Percentiles rank a stretch among this genome's conserved stretches.
Conservation (phyloP, 53 echinoderm and acorn worm species). For the Pentamera pediparva region DNA sequence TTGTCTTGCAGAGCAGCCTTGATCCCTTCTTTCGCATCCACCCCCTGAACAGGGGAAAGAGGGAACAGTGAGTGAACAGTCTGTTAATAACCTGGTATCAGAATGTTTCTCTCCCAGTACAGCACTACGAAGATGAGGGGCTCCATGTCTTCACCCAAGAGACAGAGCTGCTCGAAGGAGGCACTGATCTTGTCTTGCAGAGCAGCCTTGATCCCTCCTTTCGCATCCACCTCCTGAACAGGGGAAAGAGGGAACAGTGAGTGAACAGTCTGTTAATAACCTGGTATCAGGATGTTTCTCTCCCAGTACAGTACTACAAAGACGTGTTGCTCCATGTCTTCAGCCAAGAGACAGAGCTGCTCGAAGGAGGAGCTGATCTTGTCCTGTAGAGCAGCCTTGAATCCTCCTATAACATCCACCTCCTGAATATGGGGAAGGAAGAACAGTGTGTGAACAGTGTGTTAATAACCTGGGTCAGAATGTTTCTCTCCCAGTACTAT, state of each 20-base stretch:
- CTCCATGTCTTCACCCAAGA: conserved; percentile 80
- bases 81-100: too few species aligned
- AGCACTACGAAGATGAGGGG: too few species aligned
- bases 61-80: too few species aligned
- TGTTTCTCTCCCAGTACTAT: too few species aligned
- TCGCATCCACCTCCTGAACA: conserved; percentile 81
- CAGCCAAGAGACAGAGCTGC: conserved; percentile 79
- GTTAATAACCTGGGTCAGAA: too few species aligned
- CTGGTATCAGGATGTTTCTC: too few species aligned
- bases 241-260: neutral
- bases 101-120: too few species aligned
- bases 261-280: too few species aligned
- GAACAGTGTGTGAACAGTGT: too few species aligned
- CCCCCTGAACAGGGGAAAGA: conserved; percentile 47
- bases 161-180: conserved; percentile 87
- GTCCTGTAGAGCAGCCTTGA: conserved; percentile 85
- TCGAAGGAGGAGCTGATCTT: conserved; percentile 85
- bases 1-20: conserved; percentile 90
- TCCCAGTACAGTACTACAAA: too few species aligned
- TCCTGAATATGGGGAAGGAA: conserved; percentile 35
- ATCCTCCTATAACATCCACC: conserved; percentile 91
- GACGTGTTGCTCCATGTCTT: conserved; percentile 84
- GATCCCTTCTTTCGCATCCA: conserved; percentile 90
- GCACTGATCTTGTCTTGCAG: conserved; percentile 79
- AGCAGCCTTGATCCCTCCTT: conserved; percentile 90